phyloP scores from a whole-genome alignment of 1,140 invertebrate genomes.

The Tetraneura akinire region DNA sequence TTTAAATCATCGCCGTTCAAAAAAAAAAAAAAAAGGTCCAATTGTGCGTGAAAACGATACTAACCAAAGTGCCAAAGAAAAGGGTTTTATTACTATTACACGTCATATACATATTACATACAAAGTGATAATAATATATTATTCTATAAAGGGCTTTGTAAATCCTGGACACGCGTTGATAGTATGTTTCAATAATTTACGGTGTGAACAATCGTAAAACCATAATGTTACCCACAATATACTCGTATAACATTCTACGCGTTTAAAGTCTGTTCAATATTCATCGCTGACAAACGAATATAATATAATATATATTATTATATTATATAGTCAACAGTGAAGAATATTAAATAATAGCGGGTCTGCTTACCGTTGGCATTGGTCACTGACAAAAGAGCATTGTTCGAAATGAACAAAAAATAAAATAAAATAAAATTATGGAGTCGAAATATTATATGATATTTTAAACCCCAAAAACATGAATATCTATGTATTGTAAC shows the following conservation, averaged over 20 bases:
- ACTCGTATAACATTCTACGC: too few species aligned
- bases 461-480: not conserved
- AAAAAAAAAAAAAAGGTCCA: not conserved
- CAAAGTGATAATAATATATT: too few species aligned
- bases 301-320: too few species aligned
- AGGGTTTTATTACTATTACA: slow-evolving; percentile 10
- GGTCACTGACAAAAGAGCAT: slow-evolving; percentile 35
- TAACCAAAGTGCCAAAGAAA: not conserved
- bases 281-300: slow-evolving; percentile 25
- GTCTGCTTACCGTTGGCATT: slow-evolving; percentile 6
- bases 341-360: slow-evolving; percentile 34
- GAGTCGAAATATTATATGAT: not conserved
- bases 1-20: not conserved
- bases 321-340: too few species aligned
- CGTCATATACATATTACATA: not conserved
- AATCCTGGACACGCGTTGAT: slow-evolving; percentile 13
- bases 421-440: slow-evolving; percentile 1
- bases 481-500: not conserved
- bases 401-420: too few species aligned
- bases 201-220: slow-evolving; percentile 32
- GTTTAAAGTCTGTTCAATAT: slow-evolving; percentile 19
- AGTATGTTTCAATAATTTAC: slow-evolving; percentile 17
- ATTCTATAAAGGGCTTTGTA: slow-evolving; percentile 16
- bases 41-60: not conserved
- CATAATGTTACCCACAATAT: too few species aligned